Evolutionary conservation across 2,888 invertebrate species (phyloP).

Genomic region (Hymenopus coronatus): DNA sequence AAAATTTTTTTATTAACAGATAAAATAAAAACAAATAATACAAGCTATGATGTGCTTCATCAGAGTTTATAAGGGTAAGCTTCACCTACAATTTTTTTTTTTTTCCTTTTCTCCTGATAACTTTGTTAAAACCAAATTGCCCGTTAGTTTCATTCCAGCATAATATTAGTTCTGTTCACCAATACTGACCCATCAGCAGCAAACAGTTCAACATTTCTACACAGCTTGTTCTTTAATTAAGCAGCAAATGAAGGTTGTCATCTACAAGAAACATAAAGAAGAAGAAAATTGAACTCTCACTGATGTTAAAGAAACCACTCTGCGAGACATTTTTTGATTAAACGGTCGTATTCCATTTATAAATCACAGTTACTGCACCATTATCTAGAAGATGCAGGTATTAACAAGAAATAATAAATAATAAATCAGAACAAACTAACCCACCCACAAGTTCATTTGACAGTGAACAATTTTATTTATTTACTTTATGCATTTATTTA

Average conservation of each 20-base stretch:
- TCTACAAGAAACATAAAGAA: background rate
- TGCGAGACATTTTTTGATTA: background rate
- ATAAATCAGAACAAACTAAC: conserved; percentile 14
- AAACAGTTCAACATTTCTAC: background rate
- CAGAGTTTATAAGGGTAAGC: conserved; percentile 7
- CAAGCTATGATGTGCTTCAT: conserved; percentile 1
- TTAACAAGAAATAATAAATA: conserved; percentile 10
- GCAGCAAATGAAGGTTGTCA: background rate
- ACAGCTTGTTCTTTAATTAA: background rate
- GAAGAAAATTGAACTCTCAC: background rate
- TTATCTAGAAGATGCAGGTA: background rate
- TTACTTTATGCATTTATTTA: background rate
- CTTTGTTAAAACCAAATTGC: conserved; percentile 6
- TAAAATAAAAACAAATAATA: conserved; percentile 10
- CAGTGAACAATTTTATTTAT: background rate
- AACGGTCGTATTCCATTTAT: background rate
- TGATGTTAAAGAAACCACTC: conserved; percentile 2
- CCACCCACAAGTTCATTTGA: conserved; percentile 11
- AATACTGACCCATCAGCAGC: background rate
- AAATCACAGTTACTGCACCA: background rate
- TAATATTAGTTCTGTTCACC: conserved; percentile 15
- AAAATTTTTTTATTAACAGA: conserved; percentile 11
- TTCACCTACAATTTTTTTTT: background rate
- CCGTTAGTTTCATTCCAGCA: conserved; percentile 6
- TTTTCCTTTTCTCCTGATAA: background rate